Evolutionary conservation across 53 echinoderm and acorn worm species (phyloP).

Genomic region (Zoroaster sp.): DNA sequence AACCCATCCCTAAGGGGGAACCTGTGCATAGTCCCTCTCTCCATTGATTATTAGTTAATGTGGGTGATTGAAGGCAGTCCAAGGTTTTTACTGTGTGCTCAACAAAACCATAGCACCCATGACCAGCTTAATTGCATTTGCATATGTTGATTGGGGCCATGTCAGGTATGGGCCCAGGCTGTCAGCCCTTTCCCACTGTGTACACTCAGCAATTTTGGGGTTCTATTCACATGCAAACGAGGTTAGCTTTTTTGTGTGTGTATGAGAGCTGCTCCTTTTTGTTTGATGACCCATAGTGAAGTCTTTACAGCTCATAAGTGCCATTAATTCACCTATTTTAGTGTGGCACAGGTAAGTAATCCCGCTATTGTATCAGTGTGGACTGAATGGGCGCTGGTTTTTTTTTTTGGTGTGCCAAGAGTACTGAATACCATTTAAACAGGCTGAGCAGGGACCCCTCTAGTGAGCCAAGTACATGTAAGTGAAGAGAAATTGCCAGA

Average conservation of each 20-base stretch:
- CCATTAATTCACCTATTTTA: conserved; percentile 55
- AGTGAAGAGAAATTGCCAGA: not conserved
- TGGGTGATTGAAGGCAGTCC: conserved; percentile 5
- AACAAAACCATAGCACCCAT: not conserved
- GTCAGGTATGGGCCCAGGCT: not conserved
- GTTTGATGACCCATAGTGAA: conserved; percentile 54
- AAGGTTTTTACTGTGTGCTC: conserved; percentile 3
- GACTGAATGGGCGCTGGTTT: not conserved
- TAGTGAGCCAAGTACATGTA: not conserved
- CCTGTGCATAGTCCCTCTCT: not conserved
- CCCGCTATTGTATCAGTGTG: conserved; percentile 31
- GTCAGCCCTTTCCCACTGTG: not conserved
- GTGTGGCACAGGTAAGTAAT: conserved; percentile 30
- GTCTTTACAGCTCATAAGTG: conserved; percentile 47
- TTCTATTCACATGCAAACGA: conserved; percentile 37
- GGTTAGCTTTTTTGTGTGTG: conserved; percentile 48
- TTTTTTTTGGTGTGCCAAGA: not conserved
- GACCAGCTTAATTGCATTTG: conserved; percentile 50
- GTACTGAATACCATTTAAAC: not conserved
- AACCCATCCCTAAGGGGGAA: not conserved
- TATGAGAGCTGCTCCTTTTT: conserved; percentile 14
- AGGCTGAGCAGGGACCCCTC: not conserved
- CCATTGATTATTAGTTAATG: conserved; percentile 35
- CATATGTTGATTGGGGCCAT: conserved; percentile 42
- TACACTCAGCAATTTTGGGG: conserved; percentile 35